phyloP scores from a whole-genome alignment of 2,888 invertebrate genomes.

The Yponomeuta malinellus region DNA sequence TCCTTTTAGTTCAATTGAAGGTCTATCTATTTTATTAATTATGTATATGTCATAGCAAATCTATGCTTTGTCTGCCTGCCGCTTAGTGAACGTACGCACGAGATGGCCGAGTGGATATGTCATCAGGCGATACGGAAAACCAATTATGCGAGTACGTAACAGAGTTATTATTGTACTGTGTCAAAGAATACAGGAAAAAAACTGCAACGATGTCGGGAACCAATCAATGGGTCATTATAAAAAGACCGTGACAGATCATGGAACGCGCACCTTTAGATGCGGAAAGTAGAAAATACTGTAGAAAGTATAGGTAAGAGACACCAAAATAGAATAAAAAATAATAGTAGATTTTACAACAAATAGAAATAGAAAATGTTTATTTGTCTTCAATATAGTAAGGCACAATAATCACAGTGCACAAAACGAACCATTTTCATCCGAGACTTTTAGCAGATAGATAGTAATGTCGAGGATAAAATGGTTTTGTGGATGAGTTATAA shows the following conservation, averaged over 20 bases:
- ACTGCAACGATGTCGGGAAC: not conserved
- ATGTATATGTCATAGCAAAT: not conserved
- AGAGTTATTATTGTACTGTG: not conserved
- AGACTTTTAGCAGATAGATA: no score
- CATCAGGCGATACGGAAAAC: not conserved
- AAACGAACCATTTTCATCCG: no score
- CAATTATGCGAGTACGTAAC: not conserved
- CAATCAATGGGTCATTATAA: not conserved
- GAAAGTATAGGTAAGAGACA: not conserved
- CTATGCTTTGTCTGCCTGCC: not conserved
- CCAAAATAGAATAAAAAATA: not conserved
- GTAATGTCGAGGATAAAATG: no score
- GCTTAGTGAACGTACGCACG: not conserved
- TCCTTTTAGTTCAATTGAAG: not conserved
- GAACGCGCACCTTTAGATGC: not conserved
- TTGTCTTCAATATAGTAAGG: no score
- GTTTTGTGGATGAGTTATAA: no score
- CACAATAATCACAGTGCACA: no score
- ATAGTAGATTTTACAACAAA: not conserved
- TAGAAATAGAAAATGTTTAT: no score
- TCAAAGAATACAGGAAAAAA: not conserved
- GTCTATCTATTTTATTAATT: not conserved
- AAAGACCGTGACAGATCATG: not conserved
- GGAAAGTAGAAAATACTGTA: not conserved
- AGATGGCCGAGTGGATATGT: not conserved